A percentile compares a stretch with the other conserved stretches of the same genome.
These are phyloP conservation scores for Leptura quadrifasciata DNA, from an alignment of 2,888 invertebrate genomes.

Conservation along the genomic window DNA sequence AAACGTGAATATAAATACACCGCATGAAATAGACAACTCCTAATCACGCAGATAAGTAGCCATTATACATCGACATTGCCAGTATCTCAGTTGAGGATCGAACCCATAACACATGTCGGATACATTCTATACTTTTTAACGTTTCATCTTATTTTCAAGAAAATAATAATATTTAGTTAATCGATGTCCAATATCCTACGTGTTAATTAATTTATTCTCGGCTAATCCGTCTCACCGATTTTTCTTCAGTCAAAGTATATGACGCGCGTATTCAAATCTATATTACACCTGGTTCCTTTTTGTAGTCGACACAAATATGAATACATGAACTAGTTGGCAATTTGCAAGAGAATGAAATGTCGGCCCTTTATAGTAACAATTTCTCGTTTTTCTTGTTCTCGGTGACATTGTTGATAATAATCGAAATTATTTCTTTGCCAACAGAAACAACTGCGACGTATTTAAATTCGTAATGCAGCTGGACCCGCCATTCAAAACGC, in stretches of 20 bases:
- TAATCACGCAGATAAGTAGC: too few species aligned
- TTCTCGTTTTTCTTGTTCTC: slow-evolving; percentile 25
- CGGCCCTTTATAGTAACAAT: neutral
- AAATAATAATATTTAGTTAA: too few species aligned
- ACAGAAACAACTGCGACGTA: slow-evolving; percentile 16
- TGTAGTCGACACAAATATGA: neutral
- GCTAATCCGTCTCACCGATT: too few species aligned
- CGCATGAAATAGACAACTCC: too few species aligned
- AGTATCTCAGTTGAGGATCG: too few species aligned
- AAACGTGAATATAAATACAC: too few species aligned
- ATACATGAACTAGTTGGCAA: neutral
- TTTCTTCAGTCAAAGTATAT: neutral
- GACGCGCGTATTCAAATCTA: neutral
- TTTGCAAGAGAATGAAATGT: slow-evolving; percentile 6
- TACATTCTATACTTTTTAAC: too few species aligned
- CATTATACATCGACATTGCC: too few species aligned
- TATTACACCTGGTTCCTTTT: neutral
- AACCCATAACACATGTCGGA: too few species aligned
- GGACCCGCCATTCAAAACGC: neutral
- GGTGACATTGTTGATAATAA: slow-evolving; percentile 20
- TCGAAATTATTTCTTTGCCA: slow-evolving; percentile 20
- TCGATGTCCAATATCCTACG: too few species aligned
- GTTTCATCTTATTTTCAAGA: too few species aligned
- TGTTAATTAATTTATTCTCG: too few species aligned
- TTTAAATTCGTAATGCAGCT: neutral